Conservation (phyloP, 2,888 invertebrate genomes). For the Lymantria monacha region DNA sequence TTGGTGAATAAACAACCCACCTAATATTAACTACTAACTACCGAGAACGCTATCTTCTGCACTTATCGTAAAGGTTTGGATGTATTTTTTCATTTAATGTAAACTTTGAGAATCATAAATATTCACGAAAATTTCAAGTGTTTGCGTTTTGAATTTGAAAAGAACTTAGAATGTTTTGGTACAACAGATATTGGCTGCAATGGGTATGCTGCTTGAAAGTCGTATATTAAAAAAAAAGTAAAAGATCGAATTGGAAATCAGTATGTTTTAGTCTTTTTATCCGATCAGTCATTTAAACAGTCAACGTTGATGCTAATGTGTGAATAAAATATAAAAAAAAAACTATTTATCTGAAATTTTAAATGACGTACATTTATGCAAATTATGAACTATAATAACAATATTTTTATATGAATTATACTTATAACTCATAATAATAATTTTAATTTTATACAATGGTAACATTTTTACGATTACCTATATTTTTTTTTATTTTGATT, state of each 20-base stretch:
- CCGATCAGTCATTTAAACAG: neutral
- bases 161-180: constrained; percentile 34
- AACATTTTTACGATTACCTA: too few species aligned
- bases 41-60: too few species aligned
- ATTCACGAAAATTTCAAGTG: constrained; percentile 20
- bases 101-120: constrained; percentile 18
- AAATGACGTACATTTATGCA: neutral
- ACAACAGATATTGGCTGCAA: constrained; percentile 5
- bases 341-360: too few species aligned
- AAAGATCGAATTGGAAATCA: neutral
- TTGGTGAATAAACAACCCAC: too few species aligned
- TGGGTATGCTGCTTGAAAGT: neutral
- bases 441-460: too few species aligned
- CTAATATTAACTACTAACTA: too few species aligned
- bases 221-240: neutral
- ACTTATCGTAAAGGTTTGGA: too few species aligned
- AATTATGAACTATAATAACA: neutral
- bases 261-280: neutral
- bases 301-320: neutral
- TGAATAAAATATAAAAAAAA: neutral
- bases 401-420: too few species aligned
- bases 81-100: neutral
- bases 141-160: constrained; percentile 14
- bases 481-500: neutral
- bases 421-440: too few species aligned